These are phyloP conservation scores for Trichogramma pretiosum DNA, from an alignment of 1,140 invertebrate species.

Conservation along the genomic window DNA sequence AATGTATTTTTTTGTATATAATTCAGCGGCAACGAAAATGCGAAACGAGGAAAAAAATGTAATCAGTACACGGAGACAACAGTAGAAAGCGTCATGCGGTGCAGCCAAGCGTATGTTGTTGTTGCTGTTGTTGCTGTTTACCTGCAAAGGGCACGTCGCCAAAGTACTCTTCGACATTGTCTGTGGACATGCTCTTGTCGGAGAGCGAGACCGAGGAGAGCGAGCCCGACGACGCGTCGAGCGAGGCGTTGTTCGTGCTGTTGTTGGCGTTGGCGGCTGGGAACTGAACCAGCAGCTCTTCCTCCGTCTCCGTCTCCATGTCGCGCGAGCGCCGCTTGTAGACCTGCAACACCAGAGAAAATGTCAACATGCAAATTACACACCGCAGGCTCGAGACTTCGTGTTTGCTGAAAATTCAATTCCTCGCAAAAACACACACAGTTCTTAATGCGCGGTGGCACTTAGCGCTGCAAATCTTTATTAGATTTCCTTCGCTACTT, in stretches of 20 bases:
- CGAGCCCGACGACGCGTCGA: conserved; percentile 51
- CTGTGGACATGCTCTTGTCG: conserved; percentile 70
- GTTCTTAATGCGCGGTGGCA: too few relatives aligned
- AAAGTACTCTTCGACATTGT: conserved; percentile 77
- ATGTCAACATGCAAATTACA: too few relatives aligned
- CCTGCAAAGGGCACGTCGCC: conserved; percentile 80
- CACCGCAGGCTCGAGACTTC: too few relatives aligned
- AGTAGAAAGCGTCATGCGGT: conserved; percentile 46
- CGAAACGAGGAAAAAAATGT: conserved; percentile 43
- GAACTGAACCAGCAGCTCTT: conserved; percentile 54
- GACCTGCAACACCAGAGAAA: conserved; percentile 54
- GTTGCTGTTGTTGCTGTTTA: conserved; percentile 48
- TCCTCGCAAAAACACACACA: too few relatives aligned
- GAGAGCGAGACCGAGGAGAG: conserved; percentile 61
- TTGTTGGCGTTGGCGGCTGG: conserved; percentile 25
- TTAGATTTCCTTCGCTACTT: too few relatives aligned
- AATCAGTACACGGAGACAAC: conserved; percentile 41
- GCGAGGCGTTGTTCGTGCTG: conserved; percentile 30
- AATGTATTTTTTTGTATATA: too few relatives aligned
- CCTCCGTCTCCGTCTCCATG: conserved; percentile 67
- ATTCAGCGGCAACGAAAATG: conserved; percentile 38
- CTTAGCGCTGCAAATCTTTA: too few relatives aligned
- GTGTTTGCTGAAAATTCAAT: too few relatives aligned
- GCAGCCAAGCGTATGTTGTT: conserved; percentile 47
- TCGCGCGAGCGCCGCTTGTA: conserved; percentile 71